A percentile compares a stretch with the other conserved stretches of the same genome.
phyloP scores from a whole-genome alignment of 2,113 vertebrate species.

The Bettongia penicillata region DNA sequence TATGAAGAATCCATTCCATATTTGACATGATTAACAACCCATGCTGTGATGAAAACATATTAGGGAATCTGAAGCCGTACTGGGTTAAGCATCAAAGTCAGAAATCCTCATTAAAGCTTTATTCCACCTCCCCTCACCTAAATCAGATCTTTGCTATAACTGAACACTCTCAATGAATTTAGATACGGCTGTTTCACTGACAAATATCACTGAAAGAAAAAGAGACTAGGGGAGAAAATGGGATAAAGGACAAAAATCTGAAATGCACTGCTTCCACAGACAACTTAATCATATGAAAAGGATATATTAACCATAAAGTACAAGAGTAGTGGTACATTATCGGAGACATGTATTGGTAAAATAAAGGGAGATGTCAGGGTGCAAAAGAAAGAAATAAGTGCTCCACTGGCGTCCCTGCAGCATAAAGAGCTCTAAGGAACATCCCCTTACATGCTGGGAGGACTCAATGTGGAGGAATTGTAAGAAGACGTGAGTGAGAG shows the following conservation, averaged over 20 bases:
- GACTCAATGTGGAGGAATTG: background rate
- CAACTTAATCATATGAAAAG: background rate
- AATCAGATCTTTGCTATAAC: conserved; percentile 40
- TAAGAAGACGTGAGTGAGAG: background rate
- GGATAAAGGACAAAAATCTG: conserved; percentile 10
- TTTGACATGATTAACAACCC: conserved; percentile 52
- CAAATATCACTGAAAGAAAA: background rate
- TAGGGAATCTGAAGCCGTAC: conserved; percentile 15
- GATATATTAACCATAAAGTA: background rate
- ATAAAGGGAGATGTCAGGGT: background rate
- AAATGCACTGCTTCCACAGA: background rate
- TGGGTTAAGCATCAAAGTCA: conserved; percentile 55
- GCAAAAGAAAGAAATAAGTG: background rate
- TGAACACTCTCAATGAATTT: background rate
- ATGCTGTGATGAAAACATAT: background rate
- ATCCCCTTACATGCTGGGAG: background rate
- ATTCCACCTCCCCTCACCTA: conserved; percentile 4
- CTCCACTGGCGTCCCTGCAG: background rate
- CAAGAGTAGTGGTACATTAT: background rate
- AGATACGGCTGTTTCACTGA: background rate
- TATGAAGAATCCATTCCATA: conserved; percentile 39
- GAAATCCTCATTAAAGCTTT: conserved; percentile 45
- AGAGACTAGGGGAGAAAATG: background rate
- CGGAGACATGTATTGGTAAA: background rate
- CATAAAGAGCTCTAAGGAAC: background rate